Base-by-base conservation (phyloP, 2,888 invertebrate genomes). In the Leucophenga montana region DNA sequence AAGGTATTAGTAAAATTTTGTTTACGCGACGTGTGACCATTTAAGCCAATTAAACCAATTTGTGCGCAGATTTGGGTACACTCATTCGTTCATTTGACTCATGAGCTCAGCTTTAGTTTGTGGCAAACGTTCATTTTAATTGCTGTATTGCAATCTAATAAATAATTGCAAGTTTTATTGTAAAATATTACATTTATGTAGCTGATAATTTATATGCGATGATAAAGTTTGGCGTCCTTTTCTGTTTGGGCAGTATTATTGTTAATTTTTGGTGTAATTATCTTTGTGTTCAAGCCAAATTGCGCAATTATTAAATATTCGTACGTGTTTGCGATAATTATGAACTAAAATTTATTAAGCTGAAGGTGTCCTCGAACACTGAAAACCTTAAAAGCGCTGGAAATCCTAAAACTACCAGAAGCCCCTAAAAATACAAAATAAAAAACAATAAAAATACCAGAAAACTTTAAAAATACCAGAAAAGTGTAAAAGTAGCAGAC, bases 1-100 rank as follows among this genome's bases (percentile, higher is more conserved):
- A 27, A 27, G 27, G 57, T 27, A 57, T 20, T 57, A 57, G n/a
- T 54, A 27, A 22, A 57, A 57, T 27, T 27, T 13, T 27, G 13
- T 14, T 27, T 57, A 27, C n/a, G 27, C 22, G 27, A 57, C 57
- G 27, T 57, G 57, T 57, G 46, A 64, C 66, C 77, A 73, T 80
- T 81, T 71, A 75, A 78, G 75, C 65, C 82, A 80, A 83, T 80
- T 80, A 81, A 81, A 83, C 68, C 76, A 83, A 82, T 80, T 78
- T 82, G 27, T 8, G 11, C 11, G 11, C 39, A 39, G 9, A 39
- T 39, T 39, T 39, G 39, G 11, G 39, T 11, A 39, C 9, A 39
- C 9, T 39, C 39, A 39, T 20, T 18, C 48, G 22, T 64, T 53
- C 16, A 57, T 66, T 57, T 33, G 56, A 27, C 27, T 27, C 27